Evolutionary conservation across 2,797 vertebrate species (phyloP), one percentile per base, ranked within the genome.

Genomic region (Dallia pectoralis): DNA sequence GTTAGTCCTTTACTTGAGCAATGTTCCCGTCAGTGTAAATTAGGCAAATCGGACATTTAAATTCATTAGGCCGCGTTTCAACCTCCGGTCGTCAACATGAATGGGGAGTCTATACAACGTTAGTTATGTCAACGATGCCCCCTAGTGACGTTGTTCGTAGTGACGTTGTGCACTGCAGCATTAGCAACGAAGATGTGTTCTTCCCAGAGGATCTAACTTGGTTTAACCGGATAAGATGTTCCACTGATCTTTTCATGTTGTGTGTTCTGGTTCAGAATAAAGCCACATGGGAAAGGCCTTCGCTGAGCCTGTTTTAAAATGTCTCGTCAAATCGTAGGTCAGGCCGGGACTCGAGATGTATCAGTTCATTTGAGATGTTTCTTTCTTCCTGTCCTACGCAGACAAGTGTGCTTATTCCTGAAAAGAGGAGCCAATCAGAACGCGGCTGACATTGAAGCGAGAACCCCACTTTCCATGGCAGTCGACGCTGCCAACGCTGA

Each of bases 391-490:
- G 27, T 64, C 69, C 74, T 0, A 85, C 85, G 72, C 85, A 99
- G 98, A 68, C 98, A 99, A 88, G 98, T 99, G 65, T 99, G 97
- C 89, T 94, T 99, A 81, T 99, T 99, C 87, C 87, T 99, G 77
- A 99, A 99, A 91, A 92, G 97, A 88, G 97, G 97, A 89, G 98
- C 97, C 72, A 97, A 98, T 91, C 98, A 99, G 82, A 97, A 97
- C 33, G 98, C 97, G 65, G 91, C 95, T 25, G 98, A 99, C 81
- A 95, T 96, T 32, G 94, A 97, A 40, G 95, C 95, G 80, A 98
- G 97, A 83, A 98, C 97, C 8, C 98, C 98, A 0, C 76, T 99
- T 76, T 93, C 89, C 30, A 96, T 99, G 73, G 98, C 98, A 0
- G 95, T 99, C 81, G 96, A 98, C 70, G 97, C 97, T 0, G 98